Evolutionary conservation across 1,140 invertebrate genomes (phyloP), one percentile per base, ranked within the genome.

Genomic region (Contarinia nasturtii): DNA sequence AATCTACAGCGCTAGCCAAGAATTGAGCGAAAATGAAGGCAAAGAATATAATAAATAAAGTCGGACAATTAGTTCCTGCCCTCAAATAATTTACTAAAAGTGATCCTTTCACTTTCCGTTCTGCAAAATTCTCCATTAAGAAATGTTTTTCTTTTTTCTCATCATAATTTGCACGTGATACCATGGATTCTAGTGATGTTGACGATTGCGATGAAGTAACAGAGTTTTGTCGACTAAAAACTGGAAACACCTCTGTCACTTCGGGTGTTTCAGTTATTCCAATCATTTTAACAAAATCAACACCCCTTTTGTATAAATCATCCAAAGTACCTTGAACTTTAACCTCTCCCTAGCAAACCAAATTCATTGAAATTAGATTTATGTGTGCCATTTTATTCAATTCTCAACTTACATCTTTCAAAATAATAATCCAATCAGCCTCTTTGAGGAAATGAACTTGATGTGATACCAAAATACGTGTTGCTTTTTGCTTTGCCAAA

Each of bases 381-480:
- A 34, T 14, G 14, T 14, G 33, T 8, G 33, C 33, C 33, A 34
- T 34, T 34, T 34, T 34, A 34, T 8, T 34, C 33, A 34, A 34
- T 34, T n/a, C n/a, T n/a, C n/a, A n/a, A 37, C 8, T 44, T 63
- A 77, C 80, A 61, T 82, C 75, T 55, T 84, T 79, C 38, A 89
- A 56, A 1, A 88, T 66, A 3, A 82, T 54, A 45, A 85, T 76
- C 38, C 73, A 61, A 55, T 84, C 75, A 5, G 80, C 82, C n/a
- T 74, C 66, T 54, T 79, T 77, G 2, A 90, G 61, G 55, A 79
- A 85, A 54, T 88, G 85, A 20, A 87, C 64, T 59, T 88, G 84
- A 67, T 89, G 84, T 2, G 85, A 88, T 11, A 87, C 82, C 7
- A 89, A 67, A 45, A 89, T 74, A 33, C 79, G 64, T 0, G 78